Evolutionary conservation across 2,113 vertebrate species (phyloP).

Genomic region (Uria lomvia): DNA sequence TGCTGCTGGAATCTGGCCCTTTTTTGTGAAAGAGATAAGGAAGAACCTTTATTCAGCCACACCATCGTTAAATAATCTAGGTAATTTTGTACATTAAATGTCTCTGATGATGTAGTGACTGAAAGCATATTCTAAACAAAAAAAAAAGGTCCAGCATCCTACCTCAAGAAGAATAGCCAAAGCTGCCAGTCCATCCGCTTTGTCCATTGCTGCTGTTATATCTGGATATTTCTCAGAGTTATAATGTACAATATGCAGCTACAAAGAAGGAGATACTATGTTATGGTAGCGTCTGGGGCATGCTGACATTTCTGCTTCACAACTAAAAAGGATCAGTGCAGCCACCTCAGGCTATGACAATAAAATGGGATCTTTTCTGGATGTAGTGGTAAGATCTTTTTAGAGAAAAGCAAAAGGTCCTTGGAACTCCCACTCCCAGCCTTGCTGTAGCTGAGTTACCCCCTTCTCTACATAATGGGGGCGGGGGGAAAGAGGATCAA

Average conservation of each 20-base stretch:
- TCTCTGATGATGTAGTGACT: neutral
- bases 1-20: neutral
- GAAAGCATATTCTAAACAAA: neutral
- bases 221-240: slow-evolving; percentile 90
- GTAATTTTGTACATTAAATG: neutral
- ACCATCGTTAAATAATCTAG: neutral
- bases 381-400: neutral
- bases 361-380: neutral
- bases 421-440: neutral
- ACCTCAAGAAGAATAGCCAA: slow-evolving; percentile 92
- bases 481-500: neutral
- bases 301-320: neutral
- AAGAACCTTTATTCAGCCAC: neutral
- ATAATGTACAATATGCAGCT: slow-evolving; percentile 94
- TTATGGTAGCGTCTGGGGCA: neutral
- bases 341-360: neutral
- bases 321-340: neutral
- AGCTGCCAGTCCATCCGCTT: slow-evolving; percentile 87
- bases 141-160: slow-evolving; percentile 4
- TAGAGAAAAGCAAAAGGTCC: neutral
- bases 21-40: neutral
- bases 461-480: neutral
- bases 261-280: neutral
- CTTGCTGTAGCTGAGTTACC: neutral
- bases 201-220: slow-evolving; percentile 79